Base-by-base conservation (phyloP, 2,113 vertebrate species). In the Melanocharis versteri region DNA sequence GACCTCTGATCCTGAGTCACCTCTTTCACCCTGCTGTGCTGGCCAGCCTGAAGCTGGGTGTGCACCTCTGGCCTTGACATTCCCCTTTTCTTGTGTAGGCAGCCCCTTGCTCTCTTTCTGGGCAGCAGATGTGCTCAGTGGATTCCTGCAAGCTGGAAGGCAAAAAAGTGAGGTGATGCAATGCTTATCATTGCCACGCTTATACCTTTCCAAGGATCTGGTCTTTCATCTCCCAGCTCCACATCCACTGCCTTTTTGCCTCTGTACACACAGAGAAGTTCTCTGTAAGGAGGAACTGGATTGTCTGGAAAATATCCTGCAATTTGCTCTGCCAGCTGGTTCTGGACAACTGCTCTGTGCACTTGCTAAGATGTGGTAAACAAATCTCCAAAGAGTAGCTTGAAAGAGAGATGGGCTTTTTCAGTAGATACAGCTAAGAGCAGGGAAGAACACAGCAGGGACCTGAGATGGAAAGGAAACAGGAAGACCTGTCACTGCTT, bases 401-500 rank as follows among this genome's bases (percentile, higher is more conserved):
- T 51, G 60, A 90, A 75, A 77, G 31, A 72, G 28, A 85, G 22
- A 19, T 1, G 5, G 37, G 30, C 40, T 53, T 75, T 70, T 79
- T 83, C 45, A 28, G 35, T 31, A 45, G 65, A n/a, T 33, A 13
- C 21, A 61, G 35, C 16, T 83, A n/a, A 65, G 14, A 12, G 45
- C 37, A 77, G 75, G 60, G 72, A 81, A 75, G 20, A 47, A 28
- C 7, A 2, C 72, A 90, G 83, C 71, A 69, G 76, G n/a, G 37
- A 45, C 57, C 15, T 2, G 7, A 78, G 33, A 50, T 71, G 61
- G 64, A 83, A 92, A 97, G 86, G 90, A 95, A 95, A 61, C 84
- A 82, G 92, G 92, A 95, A 97, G 73, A 73, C 27, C 48, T 23
- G 33, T 70, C 56, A 73, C 40, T 28, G 44, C 27, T 83, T 64